phyloP scores from a whole-genome alignment of 2,888 invertebrate species.

The Stenolophus ochropezus region DNA sequence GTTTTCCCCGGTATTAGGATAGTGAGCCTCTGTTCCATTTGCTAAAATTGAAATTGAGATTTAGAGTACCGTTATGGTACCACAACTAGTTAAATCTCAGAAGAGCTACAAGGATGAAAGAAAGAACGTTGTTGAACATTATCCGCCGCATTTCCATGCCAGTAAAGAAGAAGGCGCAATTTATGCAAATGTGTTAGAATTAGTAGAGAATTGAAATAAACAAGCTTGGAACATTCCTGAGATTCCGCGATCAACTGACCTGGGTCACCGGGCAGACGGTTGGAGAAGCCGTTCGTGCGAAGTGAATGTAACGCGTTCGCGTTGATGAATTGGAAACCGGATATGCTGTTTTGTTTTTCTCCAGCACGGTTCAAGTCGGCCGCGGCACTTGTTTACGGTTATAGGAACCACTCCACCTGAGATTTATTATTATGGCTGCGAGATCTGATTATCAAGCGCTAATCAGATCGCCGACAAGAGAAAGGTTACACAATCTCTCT shows the following conservation, averaged over 20 bases:
- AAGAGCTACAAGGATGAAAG: neutral
- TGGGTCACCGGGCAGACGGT: constrained; percentile 50
- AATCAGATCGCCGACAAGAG: neutral
- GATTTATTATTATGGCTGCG: neutral
- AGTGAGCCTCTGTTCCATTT: no score
- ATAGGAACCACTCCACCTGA: constrained; percentile 10
- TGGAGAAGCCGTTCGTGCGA: constrained; percentile 15
- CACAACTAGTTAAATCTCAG: no score
- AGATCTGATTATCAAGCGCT: constrained; percentile 13
- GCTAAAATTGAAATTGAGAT: no score
- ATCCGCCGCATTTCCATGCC: neutral
- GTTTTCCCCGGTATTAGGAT: no score
- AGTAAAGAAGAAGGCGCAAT: constrained; percentile 14
- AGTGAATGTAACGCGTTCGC: constrained; percentile 42
- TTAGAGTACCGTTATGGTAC: no score
- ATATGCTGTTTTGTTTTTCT: constrained; percentile 42
- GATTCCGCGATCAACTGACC: constrained; percentile 56
- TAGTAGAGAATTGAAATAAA: constrained; percentile 56
- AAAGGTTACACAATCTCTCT: neutral
- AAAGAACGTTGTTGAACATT: no score
- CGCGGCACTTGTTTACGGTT: constrained; percentile 18
- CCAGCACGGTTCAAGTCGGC: neutral
- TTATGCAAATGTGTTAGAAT: constrained; percentile 47
- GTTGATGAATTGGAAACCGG: constrained; percentile 44
- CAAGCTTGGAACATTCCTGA: constrained; percentile 42